Evolutionary conservation across 2,113 vertebrate genomes (phyloP).

Genomic region (Heptranchias perlo): DNA sequence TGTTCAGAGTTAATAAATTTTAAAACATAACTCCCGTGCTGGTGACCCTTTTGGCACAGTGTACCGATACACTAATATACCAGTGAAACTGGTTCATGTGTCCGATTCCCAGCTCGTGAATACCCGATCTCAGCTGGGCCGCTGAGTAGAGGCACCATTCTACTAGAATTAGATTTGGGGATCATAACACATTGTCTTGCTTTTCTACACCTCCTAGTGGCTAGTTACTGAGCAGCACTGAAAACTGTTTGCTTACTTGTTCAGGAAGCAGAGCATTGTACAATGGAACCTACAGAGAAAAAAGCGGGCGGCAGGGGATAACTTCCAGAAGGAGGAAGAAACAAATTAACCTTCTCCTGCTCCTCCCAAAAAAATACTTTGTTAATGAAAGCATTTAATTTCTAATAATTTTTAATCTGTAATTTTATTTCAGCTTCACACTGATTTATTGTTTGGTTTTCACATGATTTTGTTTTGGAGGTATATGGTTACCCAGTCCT

Average conservation of each 20-base stretch:
- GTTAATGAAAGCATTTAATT: neutral
- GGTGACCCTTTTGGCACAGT: neutral
- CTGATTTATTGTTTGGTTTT: neutral
- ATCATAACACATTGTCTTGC: neutral
- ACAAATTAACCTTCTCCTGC: neutral
- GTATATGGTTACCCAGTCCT: neutral
- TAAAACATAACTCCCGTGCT: neutral
- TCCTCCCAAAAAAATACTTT: too few relatives aligned
- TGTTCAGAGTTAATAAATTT: neutral
- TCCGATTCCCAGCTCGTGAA: neutral
- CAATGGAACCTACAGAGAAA: neutral
- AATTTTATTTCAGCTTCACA: neutral
- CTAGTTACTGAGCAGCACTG: neutral
- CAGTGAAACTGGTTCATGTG: neutral
- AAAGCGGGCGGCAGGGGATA: neutral
- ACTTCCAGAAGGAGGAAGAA: neutral
- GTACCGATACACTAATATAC: neutral
- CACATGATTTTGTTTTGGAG: neutral
- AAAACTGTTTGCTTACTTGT: neutral
- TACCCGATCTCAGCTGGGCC: neutral
- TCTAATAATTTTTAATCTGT: neutral
- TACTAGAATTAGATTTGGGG: neutral
- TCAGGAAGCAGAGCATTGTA: neutral
- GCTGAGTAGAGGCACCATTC: neutral
- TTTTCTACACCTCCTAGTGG: neutral